Evolutionary conservation across 1,140 invertebrate species (phyloP).

Genomic region (Phocides pigmalion): DNA sequence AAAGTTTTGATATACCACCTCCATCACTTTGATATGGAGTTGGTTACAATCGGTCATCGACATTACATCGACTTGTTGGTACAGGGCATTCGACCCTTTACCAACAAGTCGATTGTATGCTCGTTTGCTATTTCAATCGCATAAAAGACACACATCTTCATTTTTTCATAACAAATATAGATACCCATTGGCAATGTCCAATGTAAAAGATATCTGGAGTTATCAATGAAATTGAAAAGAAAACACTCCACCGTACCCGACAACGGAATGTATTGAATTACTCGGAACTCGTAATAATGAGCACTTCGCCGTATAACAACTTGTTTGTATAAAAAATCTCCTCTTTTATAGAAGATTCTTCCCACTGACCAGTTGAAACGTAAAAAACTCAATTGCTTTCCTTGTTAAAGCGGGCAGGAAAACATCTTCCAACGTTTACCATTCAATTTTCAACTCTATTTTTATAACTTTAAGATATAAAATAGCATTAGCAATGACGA

Average conservation of each 20-base stretch:
- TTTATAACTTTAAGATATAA: slow-evolving; percentile 1
- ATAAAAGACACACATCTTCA: too few species aligned
- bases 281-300: slow-evolving; percentile 32
- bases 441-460: slow-evolving; percentile 32
- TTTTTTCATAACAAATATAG: too few species aligned
- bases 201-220: slow-evolving; percentile 15
- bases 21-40: too few species aligned
- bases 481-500: slow-evolving; percentile 36
- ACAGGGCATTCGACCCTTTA: too few species aligned
- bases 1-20: too few species aligned
- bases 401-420: slow-evolving; percentile 43
- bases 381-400: slow-evolving; percentile 52
- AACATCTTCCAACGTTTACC: slow-evolving; percentile 38
- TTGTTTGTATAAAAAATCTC: slow-evolving; percentile 32
- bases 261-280: slow-evolving; percentile 35
- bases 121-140: too few species aligned
- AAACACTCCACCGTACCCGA: slow-evolving; percentile 21
- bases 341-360: neutral
- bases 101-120: too few species aligned
- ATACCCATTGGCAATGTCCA: too few species aligned
- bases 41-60: too few species aligned
- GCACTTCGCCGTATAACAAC: slow-evolving; percentile 31
- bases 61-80: too few species aligned
- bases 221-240: slow-evolving; percentile 30
- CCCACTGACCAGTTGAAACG: slow-evolving; percentile 50